Percentiles rank a stretch among this genome's conserved stretches.
phyloP scores from a whole-genome alignment of 2,113 vertebrate genomes.

The Tachysurus vachellii region DNA sequence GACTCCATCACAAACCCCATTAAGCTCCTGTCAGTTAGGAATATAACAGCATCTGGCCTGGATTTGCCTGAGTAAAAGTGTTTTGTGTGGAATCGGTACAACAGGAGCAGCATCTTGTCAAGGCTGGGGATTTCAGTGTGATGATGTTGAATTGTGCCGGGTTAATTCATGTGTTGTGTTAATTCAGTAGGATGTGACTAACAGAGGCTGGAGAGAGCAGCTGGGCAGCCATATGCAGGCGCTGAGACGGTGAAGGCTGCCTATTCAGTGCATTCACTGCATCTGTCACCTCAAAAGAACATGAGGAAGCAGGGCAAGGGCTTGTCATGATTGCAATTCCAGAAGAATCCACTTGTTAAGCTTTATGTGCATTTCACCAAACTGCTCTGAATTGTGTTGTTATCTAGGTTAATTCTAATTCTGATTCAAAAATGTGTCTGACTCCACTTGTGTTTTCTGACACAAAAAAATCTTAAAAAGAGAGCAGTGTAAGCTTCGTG shows the following conservation, averaged over 20 bases:
- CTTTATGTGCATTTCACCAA: not conserved
- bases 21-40: not conserved
- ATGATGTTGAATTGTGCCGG: slow-evolving; percentile 23
- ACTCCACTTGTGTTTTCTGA: not conserved
- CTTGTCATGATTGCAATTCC: not conserved
- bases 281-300: slow-evolving; percentile 10
- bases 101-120: not conserved
- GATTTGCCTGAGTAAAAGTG: slow-evolving; percentile 23
- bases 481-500: no score
- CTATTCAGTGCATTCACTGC: slow-evolving; percentile 16
- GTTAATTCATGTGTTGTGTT: slow-evolving; percentile 1
- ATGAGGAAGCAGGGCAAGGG: not conserved
- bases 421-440: not conserved
- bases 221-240: slow-evolving; percentile 30
- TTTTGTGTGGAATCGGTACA: not conserved
- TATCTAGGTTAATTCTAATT: not conserved
- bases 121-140: slow-evolving; percentile 15
- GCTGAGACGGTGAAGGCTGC: not conserved
- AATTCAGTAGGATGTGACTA: slow-evolving; percentile 14
- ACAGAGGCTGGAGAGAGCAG: slow-evolving; percentile 18
- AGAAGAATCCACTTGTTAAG: not conserved
- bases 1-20: not conserved
- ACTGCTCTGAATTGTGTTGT: not conserved
- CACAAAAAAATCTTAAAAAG: not conserved
- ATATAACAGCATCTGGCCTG: slow-evolving; percentile 16